A percentile compares a stretch with the other conserved stretches of the same genome.
These are phyloP conservation scores for Zelostemma sp. DNA, from an alignment of 1,140 invertebrate genomes.

Conservation along the genomic window DNA sequence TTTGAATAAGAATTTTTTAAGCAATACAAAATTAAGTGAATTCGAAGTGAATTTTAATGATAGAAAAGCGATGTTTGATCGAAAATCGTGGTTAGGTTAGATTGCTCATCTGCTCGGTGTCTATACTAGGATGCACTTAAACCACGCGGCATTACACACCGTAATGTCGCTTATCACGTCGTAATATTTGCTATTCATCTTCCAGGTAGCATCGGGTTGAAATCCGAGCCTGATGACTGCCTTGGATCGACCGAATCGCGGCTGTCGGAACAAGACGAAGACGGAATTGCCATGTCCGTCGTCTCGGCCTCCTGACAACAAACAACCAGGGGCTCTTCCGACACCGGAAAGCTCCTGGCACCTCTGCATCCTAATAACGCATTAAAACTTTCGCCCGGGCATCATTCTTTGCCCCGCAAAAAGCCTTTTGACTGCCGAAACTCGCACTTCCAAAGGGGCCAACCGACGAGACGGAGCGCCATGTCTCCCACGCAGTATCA, in stretches of 20 bases:
- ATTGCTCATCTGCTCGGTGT: too few species aligned
- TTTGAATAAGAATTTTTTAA: too few species aligned
- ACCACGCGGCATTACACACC: too few species aligned
- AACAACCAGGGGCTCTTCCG: constrained; percentile 61
- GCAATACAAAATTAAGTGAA: too few species aligned
- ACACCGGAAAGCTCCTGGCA: constrained; percentile 66
- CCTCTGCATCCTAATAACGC: constrained; percentile 64
- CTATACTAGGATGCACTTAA: too few species aligned
- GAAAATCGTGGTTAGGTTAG: too few species aligned
- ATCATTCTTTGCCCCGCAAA: constrained; percentile 75
- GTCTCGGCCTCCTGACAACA: constrained; percentile 76
- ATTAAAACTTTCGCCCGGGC: constrained; percentile 69
- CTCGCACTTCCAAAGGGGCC: constrained; percentile 75
- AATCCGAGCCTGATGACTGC: constrained; percentile 53
- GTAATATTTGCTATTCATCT: not conserved
- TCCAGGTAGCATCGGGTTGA: constrained; percentile 49
- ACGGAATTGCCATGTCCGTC: constrained; percentile 73
- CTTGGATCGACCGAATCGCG: constrained; percentile 54
- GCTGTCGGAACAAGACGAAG: constrained; percentile 69
- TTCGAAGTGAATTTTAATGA: too few species aligned
- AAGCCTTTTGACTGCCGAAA: constrained; percentile 65
- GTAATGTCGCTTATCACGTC: too few species aligned
- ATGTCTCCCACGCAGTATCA: constrained; percentile 57
- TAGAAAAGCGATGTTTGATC: too few species aligned
- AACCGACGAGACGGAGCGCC: constrained; percentile 75